Evolutionary conservation across 2,797 vertebrate genomes (phyloP).

Genomic region (Sebastes steindachneri): DNA sequence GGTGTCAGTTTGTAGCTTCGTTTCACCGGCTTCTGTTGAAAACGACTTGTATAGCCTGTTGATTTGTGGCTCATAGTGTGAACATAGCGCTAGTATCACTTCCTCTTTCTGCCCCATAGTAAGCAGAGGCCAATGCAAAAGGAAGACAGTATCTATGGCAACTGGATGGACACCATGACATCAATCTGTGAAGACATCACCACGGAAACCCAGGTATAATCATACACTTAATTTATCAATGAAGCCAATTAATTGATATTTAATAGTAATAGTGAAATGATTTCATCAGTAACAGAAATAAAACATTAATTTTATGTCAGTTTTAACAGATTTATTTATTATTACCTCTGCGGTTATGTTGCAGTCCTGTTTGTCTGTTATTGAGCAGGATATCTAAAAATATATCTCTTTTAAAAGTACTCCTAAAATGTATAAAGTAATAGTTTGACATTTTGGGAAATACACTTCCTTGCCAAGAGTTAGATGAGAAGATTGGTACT

Average conservation of each 20-base stretch:
- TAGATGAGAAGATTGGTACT: too few relatives aligned
- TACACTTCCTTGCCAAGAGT: too few relatives aligned
- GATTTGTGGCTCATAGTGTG: too few relatives aligned
- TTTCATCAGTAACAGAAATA: background rate
- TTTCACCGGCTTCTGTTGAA: too few relatives aligned
- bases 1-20: too few relatives aligned
- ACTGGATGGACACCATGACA: constrained; percentile 83
- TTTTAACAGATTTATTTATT: background rate
- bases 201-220: constrained; percentile 57
- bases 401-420: too few relatives aligned
- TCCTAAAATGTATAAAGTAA: too few relatives aligned
- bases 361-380: background rate
- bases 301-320: background rate
- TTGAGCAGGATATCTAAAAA: background rate
- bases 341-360: background rate
- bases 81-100: too few relatives aligned
- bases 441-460: too few relatives aligned
- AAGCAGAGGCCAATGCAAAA: constrained; percentile 66
- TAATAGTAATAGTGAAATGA: background rate
- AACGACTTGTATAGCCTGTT: too few relatives aligned
- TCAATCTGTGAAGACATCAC: constrained; percentile 78
- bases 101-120: constrained; percentile 29
- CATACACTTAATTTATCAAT: background rate
- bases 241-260: background rate
- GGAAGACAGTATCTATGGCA: constrained; percentile 81